phyloP scores from a whole-genome alignment of 2,113 vertebrate genomes.

The Myotis lucifugus region DNA sequence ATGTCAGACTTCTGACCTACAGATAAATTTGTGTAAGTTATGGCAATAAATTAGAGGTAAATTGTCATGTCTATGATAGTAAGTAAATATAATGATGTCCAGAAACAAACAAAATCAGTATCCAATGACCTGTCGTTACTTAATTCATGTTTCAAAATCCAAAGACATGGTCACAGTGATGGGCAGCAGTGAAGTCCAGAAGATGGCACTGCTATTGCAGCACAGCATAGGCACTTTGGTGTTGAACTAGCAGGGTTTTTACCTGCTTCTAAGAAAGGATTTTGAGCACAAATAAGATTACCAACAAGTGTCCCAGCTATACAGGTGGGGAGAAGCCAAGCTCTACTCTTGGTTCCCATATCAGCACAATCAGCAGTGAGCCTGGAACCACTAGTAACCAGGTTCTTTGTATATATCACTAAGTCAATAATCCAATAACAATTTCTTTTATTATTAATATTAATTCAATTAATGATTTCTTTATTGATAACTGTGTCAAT shows the following conservation, averaged over 20 bases:
- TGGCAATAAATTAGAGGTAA: background rate
- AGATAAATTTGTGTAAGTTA: background rate
- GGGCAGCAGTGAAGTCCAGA: background rate
- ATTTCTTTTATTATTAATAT: background rate
- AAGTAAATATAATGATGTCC: background rate
- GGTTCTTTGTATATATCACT: background rate
- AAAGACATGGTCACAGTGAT: background rate
- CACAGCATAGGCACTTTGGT: background rate
- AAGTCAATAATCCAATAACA: background rate
- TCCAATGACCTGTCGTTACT: background rate
- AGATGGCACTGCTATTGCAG: background rate
- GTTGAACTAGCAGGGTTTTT: background rate
- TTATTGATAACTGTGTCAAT: background rate
- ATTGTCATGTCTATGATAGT: background rate
- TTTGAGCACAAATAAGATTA: background rate
- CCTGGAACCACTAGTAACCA: background rate
- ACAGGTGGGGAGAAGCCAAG: background rate
- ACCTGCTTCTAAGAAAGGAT: background rate
- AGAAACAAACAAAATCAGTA: constrained; percentile 28
- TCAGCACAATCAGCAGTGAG: background rate
- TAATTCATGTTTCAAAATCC: constrained; percentile 12
- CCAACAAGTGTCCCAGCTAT: background rate
- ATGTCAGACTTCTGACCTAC: background rate
- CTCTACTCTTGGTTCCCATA: background rate
- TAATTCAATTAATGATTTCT: background rate